Conservation (phyloP, 2,888 invertebrate species). For the Ceramica pisi region DNA sequence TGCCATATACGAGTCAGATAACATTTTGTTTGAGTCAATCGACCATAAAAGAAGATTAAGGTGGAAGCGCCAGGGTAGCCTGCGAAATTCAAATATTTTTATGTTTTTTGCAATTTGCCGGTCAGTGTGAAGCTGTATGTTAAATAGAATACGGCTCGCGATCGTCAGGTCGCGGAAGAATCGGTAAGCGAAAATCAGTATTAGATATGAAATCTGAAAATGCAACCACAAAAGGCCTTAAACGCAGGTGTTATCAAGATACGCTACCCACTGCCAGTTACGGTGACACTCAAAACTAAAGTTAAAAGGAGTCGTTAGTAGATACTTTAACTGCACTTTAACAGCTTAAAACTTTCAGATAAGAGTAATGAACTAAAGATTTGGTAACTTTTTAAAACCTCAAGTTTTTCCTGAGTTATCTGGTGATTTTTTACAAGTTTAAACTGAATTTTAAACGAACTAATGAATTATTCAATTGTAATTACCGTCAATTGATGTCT, state of each 20-base stretch:
- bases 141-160: too few relatives aligned
- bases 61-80: too few relatives aligned
- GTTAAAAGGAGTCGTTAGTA: slow-evolving; percentile 49
- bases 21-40: too few relatives aligned
- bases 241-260: slow-evolving; percentile 10
- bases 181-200: too few relatives aligned
- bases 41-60: too few relatives aligned
- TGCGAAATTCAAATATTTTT: too few relatives aligned
- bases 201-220: too few relatives aligned
- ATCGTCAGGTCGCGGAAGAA: too few relatives aligned
- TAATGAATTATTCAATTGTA: slow-evolving; percentile 52
- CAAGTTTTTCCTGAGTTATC: slow-evolving; percentile 25
- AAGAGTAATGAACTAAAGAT: slow-evolving; percentile 55
- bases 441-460: slow-evolving; percentile 37
- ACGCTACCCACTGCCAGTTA: slow-evolving; percentile 3
- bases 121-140: too few relatives aligned
- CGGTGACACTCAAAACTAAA: slow-evolving; percentile 35
- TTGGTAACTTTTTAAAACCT: slow-evolving; percentile 39
- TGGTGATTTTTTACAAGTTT: slow-evolving; percentile 34
- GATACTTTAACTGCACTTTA: slow-evolving; percentile 51
- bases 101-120: too few relatives aligned
- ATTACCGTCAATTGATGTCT: slow-evolving; percentile 42
- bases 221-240: neutral
- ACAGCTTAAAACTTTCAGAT: slow-evolving; percentile 54
- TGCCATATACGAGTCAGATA: too few relatives aligned